Conservation (phyloP, 2,113 vertebrate species). For the Hippocampus comes region DNA sequence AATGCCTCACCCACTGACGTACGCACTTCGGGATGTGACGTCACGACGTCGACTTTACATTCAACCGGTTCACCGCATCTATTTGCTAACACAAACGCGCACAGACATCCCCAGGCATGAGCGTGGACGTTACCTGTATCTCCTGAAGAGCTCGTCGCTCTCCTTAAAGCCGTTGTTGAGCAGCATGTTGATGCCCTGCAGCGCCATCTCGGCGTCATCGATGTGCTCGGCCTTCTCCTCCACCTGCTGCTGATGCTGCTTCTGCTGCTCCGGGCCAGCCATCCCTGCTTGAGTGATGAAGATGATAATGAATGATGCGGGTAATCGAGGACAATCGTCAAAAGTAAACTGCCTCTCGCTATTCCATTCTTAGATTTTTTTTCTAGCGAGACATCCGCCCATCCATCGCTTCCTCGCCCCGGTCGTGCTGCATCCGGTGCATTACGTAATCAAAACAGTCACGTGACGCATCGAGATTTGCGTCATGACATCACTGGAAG, state of each 20-base stretch:
- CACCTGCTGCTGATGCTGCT: slow-evolving; percentile 71
- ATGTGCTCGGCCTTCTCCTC: slow-evolving; percentile 72
- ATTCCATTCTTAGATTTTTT: not conserved
- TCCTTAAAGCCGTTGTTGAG: slow-evolving; percentile 97
- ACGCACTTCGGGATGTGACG: not conserved
- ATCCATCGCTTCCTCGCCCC: slow-evolving; percentile 19
- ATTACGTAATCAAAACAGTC: slow-evolving; percentile 47
- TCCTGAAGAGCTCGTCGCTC: slow-evolving; percentile 94
- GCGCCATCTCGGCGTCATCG: slow-evolving; percentile 91
- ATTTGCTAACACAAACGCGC: not conserved
- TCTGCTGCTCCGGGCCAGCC: slow-evolving; percentile 77
- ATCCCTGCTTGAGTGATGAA: slow-evolving; percentile 42
- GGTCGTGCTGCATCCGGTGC: slow-evolving; percentile 33
- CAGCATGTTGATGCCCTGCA: slow-evolving; percentile 96
- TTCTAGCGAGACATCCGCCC: not conserved
- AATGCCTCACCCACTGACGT: not conserved
- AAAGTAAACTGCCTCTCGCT: not conserved
- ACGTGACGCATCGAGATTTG: slow-evolving; percentile 34
- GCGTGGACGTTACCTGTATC: slow-evolving; percentile 81
- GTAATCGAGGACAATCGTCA: not conserved
- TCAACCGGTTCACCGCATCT: not conserved
- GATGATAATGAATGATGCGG: not conserved
- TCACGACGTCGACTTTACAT: not conserved
- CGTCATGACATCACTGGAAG: slow-evolving; percentile 50
- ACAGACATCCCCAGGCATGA: not conserved